These are phyloP conservation scores for Dissostichus mawsoni DNA, from an alignment of 2,113 vertebrate species.

Conservation along the genomic window DNA sequence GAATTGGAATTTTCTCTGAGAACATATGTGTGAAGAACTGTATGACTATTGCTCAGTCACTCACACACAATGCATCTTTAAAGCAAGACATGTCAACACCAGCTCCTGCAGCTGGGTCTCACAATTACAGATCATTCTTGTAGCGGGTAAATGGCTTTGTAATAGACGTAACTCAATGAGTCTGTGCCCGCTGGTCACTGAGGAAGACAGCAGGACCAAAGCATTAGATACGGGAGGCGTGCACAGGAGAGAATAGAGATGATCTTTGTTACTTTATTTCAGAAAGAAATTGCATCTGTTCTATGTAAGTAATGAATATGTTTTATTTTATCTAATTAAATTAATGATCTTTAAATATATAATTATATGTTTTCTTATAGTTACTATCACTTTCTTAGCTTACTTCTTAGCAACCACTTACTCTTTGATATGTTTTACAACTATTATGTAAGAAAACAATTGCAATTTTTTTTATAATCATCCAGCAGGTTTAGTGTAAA, in stretches of 20 bases:
- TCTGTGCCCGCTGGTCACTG: neutral
- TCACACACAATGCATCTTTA: neutral
- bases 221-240: too few relatives aligned
- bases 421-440: neutral
- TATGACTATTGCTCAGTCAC: slow-evolving; percentile 18
- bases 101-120: slow-evolving; percentile 23
- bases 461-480: neutral
- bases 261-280: neutral
- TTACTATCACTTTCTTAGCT: too few relatives aligned
- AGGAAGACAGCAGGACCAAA: neutral
- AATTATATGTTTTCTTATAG: too few relatives aligned
- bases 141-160: neutral
- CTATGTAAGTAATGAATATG: neutral
- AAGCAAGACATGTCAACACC: neutral
- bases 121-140: neutral
- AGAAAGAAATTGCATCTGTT: neutral
- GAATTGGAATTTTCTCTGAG: neutral
- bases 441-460: neutral
- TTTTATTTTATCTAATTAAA: neutral
- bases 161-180: neutral
- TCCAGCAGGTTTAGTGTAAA: neutral
- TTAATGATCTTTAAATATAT: neutral
- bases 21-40: neutral
- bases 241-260: neutral
- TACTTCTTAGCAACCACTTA: neutral